Base-by-base conservation (phyloP, 2,113 vertebrate species). In the Sterna hirundo region DNA sequence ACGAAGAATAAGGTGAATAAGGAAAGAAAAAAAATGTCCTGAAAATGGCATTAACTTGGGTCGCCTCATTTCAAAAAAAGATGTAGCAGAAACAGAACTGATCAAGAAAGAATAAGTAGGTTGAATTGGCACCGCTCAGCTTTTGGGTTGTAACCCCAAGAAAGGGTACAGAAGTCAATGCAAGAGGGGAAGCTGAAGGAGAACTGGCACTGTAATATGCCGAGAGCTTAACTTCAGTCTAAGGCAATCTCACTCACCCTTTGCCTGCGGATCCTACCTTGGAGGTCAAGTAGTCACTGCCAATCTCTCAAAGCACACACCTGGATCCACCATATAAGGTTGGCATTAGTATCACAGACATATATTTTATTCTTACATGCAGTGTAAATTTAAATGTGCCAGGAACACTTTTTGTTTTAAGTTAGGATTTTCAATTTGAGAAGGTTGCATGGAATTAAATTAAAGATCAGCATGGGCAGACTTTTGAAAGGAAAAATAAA, bases 401-500 rank as follows among this genome's bases (percentile, higher is more conserved):
- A 64, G 47, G 12, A 81, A 36, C 1, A 4, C 7, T 4, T 52
- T 87, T 86, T 85, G 34, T 47, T 42, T 5, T 36, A 86, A 70
- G n/a, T 49, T 66, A 70, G 32, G 10, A 88, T 64, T 65, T 88
- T 57, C 34, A 52, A 15, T 52, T 61, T 47, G 34, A 84, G 86
- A 87, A 83, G 19, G 27, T 47, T 83, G 11, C 11, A 32, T 57
- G 54, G n/a, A 38, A 38, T 38, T 38, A 38, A 40, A 40, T 40
- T 40, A 40, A 91, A 90, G 49, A 32, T 61, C 58, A 71, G 29
- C 15, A 57, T 40, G 4, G 30, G 9, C 15, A 84, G 69, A 79
- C 7, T 47, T 93, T 36, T 32, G 44, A 94, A 80, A 87, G 32
- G 17, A 70, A 86, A 95, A 88, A 52, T 49, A 66, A 58, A 86